A percentile compares a stretch with the other conserved stretches of the same genome.
These are phyloP conservation scores for Phyllotreta striolata DNA, from an alignment of 2,888 invertebrate genomes.

Conservation along the genomic window DNA sequence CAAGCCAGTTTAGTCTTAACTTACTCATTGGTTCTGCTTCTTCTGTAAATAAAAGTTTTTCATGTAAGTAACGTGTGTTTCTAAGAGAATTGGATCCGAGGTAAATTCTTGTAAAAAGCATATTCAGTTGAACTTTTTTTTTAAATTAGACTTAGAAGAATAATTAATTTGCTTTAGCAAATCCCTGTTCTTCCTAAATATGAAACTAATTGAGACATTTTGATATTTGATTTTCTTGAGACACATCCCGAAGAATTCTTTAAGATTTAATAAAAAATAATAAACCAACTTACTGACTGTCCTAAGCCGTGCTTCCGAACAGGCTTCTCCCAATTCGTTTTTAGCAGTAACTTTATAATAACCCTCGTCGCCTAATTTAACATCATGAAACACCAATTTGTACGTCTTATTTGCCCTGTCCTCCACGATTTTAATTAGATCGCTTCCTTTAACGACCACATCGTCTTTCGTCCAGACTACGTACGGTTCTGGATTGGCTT, in stretches of 20 bases:
- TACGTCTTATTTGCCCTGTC: slow-evolving; percentile 71
- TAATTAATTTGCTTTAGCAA: too few relatives aligned
- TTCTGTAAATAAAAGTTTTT: slow-evolving; percentile 51
- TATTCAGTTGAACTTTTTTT: too few relatives aligned
- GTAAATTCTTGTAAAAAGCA: too few relatives aligned
- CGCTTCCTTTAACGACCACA: slow-evolving; percentile 67
- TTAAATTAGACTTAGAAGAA: too few relatives aligned
- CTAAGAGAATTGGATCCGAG: not conserved
- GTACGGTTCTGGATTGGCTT: slow-evolving; percentile 89
- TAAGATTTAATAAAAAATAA: slow-evolving; percentile 1
- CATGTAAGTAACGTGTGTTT: not conserved
- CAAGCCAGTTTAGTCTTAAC: slow-evolving; percentile 42
- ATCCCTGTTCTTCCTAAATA: too few relatives aligned
- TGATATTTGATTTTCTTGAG: not conserved
- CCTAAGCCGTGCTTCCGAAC: slow-evolving; percentile 72
- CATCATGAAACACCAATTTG: slow-evolving; percentile 75
- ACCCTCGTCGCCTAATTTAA: slow-evolving; percentile 77
- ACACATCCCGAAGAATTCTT: not conserved
- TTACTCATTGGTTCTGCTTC: slow-evolving; percentile 59
- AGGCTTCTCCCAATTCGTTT: slow-evolving; percentile 79
- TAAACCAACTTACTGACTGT: slow-evolving; percentile 72
- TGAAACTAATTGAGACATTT: too few relatives aligned
- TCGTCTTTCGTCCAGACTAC: slow-evolving; percentile 84
- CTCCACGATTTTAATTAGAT: slow-evolving; percentile 67
- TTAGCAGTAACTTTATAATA: slow-evolving; percentile 79